Conservation (phyloP, 2,888 invertebrate species). For the Physocephala rufipes region DNA sequence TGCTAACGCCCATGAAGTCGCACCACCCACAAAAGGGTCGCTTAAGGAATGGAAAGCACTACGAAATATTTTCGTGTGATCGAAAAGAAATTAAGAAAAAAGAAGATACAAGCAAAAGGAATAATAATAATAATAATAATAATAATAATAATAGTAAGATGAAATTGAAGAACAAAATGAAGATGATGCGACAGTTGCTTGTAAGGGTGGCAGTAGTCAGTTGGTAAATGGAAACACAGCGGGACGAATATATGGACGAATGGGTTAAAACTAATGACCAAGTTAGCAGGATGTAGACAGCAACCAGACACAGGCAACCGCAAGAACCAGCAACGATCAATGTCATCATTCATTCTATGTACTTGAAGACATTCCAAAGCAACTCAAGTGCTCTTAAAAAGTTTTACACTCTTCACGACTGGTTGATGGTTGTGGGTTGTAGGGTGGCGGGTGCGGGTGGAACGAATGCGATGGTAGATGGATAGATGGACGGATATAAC, state of each 20-base stretch:
- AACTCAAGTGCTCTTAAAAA: not conserved
- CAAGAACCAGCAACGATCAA: slow-evolving; percentile 41
- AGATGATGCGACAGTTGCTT: not conserved
- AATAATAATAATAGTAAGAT: slow-evolving; percentile 17
- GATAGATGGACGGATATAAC: not conserved
- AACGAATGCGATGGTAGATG: not conserved
- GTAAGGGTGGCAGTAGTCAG: slow-evolving; percentile 31
- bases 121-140: not conserved
- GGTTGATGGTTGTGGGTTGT: not conserved
- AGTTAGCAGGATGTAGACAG: slow-evolving; percentile 59
- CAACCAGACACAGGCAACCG: slow-evolving; percentile 57
- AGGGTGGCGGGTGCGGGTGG: not conserved
- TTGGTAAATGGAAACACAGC: slow-evolving; percentile 6
- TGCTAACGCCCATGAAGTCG: slow-evolving; percentile 13
- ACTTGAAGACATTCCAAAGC: slow-evolving; percentile 36
- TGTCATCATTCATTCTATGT: slow-evolving; percentile 53
- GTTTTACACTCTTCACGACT: not conserved
- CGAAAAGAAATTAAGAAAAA: too few relatives aligned
- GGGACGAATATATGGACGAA: slow-evolving; percentile 43
- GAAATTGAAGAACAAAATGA: slow-evolving; percentile 5
- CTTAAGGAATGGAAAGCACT: slow-evolving; percentile 32
- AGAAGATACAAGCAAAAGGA: too few relatives aligned
- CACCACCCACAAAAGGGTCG: not conserved
- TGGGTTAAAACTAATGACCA: slow-evolving; percentile 61
- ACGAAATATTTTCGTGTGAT: slow-evolving; percentile 26